Evolutionary conservation across 2,888 invertebrate genomes (phyloP).

Genomic region (Rhingia campestris): DNA sequence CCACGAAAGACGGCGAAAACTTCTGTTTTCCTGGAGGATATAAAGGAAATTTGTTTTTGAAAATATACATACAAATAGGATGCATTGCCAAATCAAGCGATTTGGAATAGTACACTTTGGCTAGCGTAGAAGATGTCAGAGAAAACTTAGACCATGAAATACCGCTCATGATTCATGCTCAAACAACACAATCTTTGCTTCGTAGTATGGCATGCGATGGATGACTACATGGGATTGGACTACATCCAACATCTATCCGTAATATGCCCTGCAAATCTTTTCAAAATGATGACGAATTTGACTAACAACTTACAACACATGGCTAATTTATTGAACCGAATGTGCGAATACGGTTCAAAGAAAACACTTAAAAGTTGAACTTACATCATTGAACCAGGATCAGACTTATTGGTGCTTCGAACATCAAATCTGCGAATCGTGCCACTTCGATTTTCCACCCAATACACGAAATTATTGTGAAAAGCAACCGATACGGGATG

Average conservation of each 20-base stretch:
- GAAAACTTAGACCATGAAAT: too few species aligned
- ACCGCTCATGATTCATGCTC: too few species aligned
- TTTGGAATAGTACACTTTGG: too few species aligned
- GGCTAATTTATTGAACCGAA: too few species aligned
- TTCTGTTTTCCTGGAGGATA: conserved; percentile 77
- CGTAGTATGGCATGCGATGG: too few species aligned
- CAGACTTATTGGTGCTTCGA: conserved; percentile 75
- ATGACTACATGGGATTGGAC: too few species aligned
- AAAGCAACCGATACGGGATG: conserved; percentile 89
- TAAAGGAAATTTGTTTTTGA: not conserved
- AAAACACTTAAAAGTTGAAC: not conserved
- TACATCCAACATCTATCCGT: too few species aligned
- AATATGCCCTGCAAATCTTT: too few species aligned
- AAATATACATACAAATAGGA: not conserved
- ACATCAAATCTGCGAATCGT: conserved; percentile 84
- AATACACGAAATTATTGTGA: conserved; percentile 86
- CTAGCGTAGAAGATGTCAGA: too few species aligned
- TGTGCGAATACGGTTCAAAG: too few species aligned
- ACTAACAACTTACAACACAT: not conserved
- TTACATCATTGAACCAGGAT: conserved; percentile 53
- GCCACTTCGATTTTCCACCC: conserved; percentile 88
- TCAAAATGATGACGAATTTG: too few species aligned
- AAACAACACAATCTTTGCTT: too few species aligned
- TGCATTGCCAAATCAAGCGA: not conserved
- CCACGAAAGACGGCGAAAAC: conserved; percentile 85